Base-by-base conservation (phyloP, 2,888 invertebrate species). In the Cylindroiulus punctatus region DNA sequence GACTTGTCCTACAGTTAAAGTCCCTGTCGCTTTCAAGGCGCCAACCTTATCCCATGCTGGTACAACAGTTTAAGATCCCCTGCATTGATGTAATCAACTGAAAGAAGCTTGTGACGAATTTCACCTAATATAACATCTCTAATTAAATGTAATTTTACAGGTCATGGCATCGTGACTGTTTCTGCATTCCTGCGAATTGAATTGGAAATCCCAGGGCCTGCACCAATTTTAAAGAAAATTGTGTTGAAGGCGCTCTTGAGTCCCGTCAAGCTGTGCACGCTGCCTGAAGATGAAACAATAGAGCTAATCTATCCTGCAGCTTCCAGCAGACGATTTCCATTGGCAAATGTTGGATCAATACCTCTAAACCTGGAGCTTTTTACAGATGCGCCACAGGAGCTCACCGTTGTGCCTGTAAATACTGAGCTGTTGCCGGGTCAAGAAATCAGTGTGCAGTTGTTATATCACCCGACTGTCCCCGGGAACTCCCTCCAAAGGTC, bases 221-320 rank as follows among this genome's bases (percentile, higher is more conserved):
- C 83, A 40, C 83, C 83, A 22, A n/a, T 44, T 83, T 83, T 83
- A 40, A 83, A 44, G 44, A 83, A 83, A 44, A 36, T 83, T n/a
- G 22, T 14, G n/a, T 44, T 83, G 22, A 40, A 44, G 42, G 83
- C 83, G 22, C 26, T 83, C 4, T 40, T 83, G 83, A 26, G 83
- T 42, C 42, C 44, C 3, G 83, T 83, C 14, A 40, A 19, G 44
- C 42, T 83, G 42, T 83, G 44, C 44, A 40, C 83, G 8, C n/a
- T 40, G 0, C 83, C 83, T 1, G 42, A 83, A 83, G n/a, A 83
- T 17, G 83, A 83, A 26, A 83, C 83, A 10, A 42, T 83, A 26
- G 44, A 83, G 40, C n/a, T 83, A 17, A 83, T 42, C 12, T 83
- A 22, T n/a, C 83, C 83, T 1, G n/a, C n/a, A 10, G 40, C 83